Base-by-base conservation (phyloP, 2,888 invertebrate species). In the Folsomia candida region DNA sequence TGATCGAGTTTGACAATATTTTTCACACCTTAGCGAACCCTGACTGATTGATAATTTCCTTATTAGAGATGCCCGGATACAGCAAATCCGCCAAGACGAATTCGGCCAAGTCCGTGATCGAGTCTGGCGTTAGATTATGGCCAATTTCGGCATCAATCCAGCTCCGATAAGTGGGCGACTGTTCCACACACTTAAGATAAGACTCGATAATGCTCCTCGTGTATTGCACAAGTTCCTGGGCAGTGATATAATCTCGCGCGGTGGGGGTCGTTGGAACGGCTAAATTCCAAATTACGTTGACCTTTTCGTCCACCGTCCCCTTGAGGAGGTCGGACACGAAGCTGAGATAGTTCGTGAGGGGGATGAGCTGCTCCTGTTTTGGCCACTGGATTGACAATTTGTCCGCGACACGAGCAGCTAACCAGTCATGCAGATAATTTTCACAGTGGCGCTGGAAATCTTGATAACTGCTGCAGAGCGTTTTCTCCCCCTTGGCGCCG, bases 171-270 rank as follows among this genome's bases (percentile, higher is more conserved):
- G 66, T 69, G n/a, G 60, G 37, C 6, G 72, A 70, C 24, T 64
- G 69, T 67, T 79, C 77, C 29, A 61, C 71, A 51, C 73, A 76
- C 68, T 77, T 77, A n/a, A 78, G 54, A 51, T 78, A 79, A 3
- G 77, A 78, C 54, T 76, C 75, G 14, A 76, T 71, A 27, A 79
- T 73, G 28, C 77, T 76, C 60, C 75, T 59, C 1, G 74, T 72
- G 59, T 78, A 79, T 77, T 79, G 28, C 9, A 73, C 68, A 67
- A 79, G 76, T 70, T 78, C 78, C 26, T 76, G 76, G 26, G 74
- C 72, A 0, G 75, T 68, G 28, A 79, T 73, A 25, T 65, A 67
- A 57, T 66, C 74, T 26, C 60, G 68, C 11, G 54, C 24, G 25
- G 71, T 67, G 1, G 68, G 66, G 14, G 73, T 66, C 18, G 62